Base-by-base conservation (phyloP, 2,888 invertebrate species). In the Balanococcus diminutus region DNA sequence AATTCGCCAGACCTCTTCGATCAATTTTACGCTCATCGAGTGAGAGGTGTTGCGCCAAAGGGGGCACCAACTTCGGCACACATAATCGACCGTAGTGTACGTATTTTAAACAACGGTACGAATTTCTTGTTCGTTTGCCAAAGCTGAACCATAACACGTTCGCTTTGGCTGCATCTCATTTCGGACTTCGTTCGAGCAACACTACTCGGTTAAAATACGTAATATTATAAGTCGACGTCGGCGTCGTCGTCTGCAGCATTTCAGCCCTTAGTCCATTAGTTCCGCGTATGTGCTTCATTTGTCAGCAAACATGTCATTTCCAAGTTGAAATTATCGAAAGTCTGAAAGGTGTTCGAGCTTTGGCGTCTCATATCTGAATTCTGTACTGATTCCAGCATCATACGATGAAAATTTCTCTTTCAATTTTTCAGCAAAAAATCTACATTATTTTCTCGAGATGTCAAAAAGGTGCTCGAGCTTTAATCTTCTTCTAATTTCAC, bases 61-160 rank as follows among this genome's bases (percentile, higher is more conserved):
- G 56, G 56, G 22, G 22, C 56, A 56, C 56, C 46, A 46, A 46
- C 46, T 46, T 46, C 46, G 46, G 46, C 46, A 46, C 46, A 46
- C 2, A 22, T 56, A 56, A n/a, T n/a, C n/a, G 22, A 42, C 14
- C 11, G 42, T 11, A 36, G 42, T 42, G 42, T 14, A 42, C 8
- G 56, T 22, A 56, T 14, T 22, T 19, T 22, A 56, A 9, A 11
- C 9, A 1, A 56, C 11, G 19, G 22, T 22, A 56, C 56, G 56
- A 56, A 56, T 56, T 56, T 56, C 56, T 56, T 56, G 56, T 56
- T 56, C 22, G 56, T 56, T 56, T 56, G 56, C 56, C 56, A 56
- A 56, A 19, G 56, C 56, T 56, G 14, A 56, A 56, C 8, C 56
- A 56, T 56, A 56, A 56, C 56, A 56, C 56, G 56, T 56, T 56